Conservation (phyloP, 2,113 vertebrate species). For the Smithornis capensis region DNA sequence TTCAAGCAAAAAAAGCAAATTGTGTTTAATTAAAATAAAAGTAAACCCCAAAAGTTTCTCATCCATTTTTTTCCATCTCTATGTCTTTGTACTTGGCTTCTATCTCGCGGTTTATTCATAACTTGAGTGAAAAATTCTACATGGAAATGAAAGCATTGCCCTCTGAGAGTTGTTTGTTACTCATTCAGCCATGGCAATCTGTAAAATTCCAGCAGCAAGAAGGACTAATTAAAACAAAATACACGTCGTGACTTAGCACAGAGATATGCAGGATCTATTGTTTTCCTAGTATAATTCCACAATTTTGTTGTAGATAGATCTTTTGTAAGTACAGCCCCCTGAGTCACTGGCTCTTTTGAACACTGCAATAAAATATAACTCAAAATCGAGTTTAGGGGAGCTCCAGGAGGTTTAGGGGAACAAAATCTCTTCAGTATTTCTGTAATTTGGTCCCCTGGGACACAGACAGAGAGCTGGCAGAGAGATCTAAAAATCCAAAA, state of each 20-base stretch:
- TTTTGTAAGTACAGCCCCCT: not conserved
- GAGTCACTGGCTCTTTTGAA: not conserved
- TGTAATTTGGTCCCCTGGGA: not conserved
- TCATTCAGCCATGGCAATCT: not conserved
- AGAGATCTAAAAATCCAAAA: not conserved
- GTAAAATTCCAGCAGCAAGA: not conserved
- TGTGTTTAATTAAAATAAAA: not conserved
- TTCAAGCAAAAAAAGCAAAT: not conserved
- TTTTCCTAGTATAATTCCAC: not conserved
- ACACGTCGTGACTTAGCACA: not conserved
- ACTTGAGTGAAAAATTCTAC: constrained; percentile 19
- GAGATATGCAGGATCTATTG: not conserved
- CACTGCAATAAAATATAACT: not conserved
- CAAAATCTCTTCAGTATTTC: not conserved
- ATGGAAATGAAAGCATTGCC: constrained; percentile 10
- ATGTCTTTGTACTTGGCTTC: not conserved
- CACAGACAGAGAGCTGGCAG: not conserved
- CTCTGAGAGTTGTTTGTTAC: not conserved
- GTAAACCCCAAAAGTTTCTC: not conserved
- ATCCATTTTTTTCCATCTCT: not conserved
- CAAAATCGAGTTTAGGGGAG: too few species aligned
- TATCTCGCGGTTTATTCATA: not conserved
- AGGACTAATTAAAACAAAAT: constrained; percentile 27
- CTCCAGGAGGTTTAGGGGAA: not conserved
- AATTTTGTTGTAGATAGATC: not conserved